These are phyloP conservation scores for Varanus salvator DNA, from an alignment of 2,113 vertebrate species.

Conservation along the genomic window DNA sequence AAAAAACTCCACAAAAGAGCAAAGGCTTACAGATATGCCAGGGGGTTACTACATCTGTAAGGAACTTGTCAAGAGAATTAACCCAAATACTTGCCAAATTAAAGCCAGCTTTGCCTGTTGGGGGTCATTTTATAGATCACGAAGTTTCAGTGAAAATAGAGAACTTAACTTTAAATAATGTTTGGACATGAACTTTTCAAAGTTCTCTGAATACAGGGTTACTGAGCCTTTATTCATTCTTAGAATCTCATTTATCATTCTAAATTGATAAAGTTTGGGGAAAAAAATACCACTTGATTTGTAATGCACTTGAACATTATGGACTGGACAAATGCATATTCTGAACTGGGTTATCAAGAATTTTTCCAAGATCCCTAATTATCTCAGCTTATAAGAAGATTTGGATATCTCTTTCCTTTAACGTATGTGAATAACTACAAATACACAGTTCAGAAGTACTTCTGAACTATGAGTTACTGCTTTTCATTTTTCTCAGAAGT, in stretches of 20 bases:
- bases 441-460: slow-evolving; percentile 12
- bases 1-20: neutral
- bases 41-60: neutral
- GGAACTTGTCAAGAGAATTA: neutral
- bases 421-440: neutral
- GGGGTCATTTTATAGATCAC: neutral
- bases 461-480: slow-evolving; percentile 39
- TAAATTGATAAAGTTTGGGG: neutral
- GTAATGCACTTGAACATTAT: neutral
- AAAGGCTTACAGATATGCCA: neutral
- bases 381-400: neutral
- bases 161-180: neutral
- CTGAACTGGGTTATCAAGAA: neutral
- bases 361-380: neutral
- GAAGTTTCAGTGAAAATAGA: neutral
- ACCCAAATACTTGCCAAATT: neutral
- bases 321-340: neutral
- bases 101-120: neutral
- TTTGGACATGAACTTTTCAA: neutral
- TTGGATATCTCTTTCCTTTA: neutral
- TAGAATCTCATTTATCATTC: neutral
- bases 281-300: neutral
- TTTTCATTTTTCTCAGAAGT: slow-evolving; percentile 60
- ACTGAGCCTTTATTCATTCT: neutral
- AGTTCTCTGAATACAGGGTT: neutral